A percentile compares a stretch with the other conserved stretches of the same genome.
Evolutionary conservation across 2,113 vertebrate genomes (phyloP).

Genomic region (Variabilichromis moorii): DNA sequence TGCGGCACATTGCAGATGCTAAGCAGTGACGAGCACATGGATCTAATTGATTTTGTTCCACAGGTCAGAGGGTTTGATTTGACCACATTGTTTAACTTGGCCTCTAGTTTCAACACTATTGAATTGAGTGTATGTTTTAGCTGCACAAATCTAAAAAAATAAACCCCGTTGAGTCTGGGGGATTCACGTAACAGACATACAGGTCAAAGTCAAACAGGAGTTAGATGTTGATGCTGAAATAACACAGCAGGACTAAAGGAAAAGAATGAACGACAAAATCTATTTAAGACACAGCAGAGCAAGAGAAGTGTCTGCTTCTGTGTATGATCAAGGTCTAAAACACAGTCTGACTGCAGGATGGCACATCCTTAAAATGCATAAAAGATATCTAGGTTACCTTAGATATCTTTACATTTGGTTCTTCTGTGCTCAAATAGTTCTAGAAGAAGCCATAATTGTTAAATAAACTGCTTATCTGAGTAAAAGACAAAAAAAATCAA

Average conservation of each 20-base stretch:
- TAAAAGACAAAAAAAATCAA: background rate
- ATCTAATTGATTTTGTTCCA: background rate
- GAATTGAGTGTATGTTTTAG: background rate
- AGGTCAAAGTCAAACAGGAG: background rate
- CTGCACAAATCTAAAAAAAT: background rate
- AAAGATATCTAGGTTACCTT: background rate
- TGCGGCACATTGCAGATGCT: background rate
- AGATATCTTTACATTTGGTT: background rate
- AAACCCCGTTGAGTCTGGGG: background rate
- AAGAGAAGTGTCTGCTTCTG: background rate
- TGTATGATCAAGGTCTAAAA: background rate
- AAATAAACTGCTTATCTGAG: background rate
- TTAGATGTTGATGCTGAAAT: background rate
- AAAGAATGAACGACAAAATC: background rate
- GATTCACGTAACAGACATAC: background rate
- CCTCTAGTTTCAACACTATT: background rate
- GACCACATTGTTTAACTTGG: background rate
- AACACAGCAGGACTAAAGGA: background rate
- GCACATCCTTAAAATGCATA: background rate
- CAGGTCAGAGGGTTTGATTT: background rate
- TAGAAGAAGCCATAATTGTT: background rate
- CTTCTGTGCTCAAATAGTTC: background rate
- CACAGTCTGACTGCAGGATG: background rate
- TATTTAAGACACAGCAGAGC: background rate
- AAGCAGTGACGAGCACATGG: background rate